Percentiles rank a stretch among this genome's conserved stretches.
phyloP scores from a whole-genome alignment of 2,797 vertebrate genomes.

The Thripadectes ignobilis region DNA sequence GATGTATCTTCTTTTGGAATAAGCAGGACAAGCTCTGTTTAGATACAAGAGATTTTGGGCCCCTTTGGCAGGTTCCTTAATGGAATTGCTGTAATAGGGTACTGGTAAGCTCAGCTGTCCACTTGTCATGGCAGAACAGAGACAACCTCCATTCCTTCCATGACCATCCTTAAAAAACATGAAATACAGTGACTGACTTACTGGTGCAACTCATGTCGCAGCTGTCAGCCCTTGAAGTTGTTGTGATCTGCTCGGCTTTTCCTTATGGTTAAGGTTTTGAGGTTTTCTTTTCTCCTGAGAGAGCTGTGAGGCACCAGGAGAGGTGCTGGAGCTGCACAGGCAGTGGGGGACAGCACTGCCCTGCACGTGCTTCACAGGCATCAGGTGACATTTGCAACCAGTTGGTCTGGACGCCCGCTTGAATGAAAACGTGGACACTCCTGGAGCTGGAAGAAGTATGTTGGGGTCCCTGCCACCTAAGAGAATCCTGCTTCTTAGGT shows the following conservation, averaged over 20 bases:
- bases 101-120: neutral
- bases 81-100: neutral
- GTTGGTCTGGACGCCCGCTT: neutral
- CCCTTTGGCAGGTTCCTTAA: neutral
- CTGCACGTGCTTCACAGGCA: fast-evolving
- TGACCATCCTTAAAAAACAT: neutral
- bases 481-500: neutral
- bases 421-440: neutral
- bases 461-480: neutral
- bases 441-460: neutral
- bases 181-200: neutral
- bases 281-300: neutral
- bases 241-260: neutral
- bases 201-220: neutral
- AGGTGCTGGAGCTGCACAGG: neutral
- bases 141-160: neutral
- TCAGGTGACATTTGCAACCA: neutral
- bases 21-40: neutral
- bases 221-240: neutral
- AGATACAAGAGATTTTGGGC: neutral
- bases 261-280: neutral
- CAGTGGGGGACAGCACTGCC: neutral
- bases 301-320: neutral
- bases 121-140: neutral
- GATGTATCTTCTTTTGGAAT: neutral